These are phyloP conservation scores for Paracentrotus lividus DNA, from an alignment of 53 echinoderm and acorn worm genomes.

Conservation along the genomic window DNA sequence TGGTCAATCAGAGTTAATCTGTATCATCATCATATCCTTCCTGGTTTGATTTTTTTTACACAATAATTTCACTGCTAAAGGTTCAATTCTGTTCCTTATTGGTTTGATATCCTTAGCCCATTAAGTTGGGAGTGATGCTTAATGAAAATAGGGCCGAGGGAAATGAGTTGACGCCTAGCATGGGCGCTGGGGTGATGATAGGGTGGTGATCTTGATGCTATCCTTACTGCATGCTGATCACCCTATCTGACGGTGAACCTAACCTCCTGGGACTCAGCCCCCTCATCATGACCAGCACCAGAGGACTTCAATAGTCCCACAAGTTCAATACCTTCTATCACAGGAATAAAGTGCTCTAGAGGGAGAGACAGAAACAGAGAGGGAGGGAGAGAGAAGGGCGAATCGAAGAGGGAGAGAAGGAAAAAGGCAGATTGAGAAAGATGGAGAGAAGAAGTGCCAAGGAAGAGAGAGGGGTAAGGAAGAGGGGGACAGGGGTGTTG, in stretches of 20 bases:
- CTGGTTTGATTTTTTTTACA: slow-evolving; percentile 6
- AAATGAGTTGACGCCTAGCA: slow-evolving; percentile 66
- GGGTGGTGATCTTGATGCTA: slow-evolving; percentile 59
- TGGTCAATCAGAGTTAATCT: slow-evolving; percentile 52
- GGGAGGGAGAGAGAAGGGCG: background rate
- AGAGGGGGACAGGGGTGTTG: background rate
- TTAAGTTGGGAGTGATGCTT: slow-evolving; percentile 39
- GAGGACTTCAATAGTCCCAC: slow-evolving; percentile 51
- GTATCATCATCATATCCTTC: slow-evolving; percentile 34
- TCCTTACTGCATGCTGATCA: slow-evolving; percentile 56
- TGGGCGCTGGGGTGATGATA: slow-evolving; percentile 59
- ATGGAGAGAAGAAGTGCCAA: background rate
- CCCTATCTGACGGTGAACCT: slow-evolving; percentile 44
- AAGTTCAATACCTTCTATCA: slow-evolving; percentile 64
- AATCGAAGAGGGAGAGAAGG: background rate
- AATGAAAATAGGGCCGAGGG: slow-evolving; percentile 65
- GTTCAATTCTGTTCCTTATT: slow-evolving; percentile 34
- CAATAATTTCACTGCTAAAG: slow-evolving; percentile 43
- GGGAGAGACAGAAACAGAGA: no score
- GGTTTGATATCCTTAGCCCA: slow-evolving; percentile 56
- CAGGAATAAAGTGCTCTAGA: slow-evolving; percentile 42
- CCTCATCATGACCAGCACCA: slow-evolving; percentile 49
- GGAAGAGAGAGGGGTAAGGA: background rate
- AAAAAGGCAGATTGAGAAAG: background rate
- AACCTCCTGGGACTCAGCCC: slow-evolving; percentile 42